Evolutionary conservation across 2,797 vertebrate species (phyloP).

Genomic region (Picus viridis): DNA sequence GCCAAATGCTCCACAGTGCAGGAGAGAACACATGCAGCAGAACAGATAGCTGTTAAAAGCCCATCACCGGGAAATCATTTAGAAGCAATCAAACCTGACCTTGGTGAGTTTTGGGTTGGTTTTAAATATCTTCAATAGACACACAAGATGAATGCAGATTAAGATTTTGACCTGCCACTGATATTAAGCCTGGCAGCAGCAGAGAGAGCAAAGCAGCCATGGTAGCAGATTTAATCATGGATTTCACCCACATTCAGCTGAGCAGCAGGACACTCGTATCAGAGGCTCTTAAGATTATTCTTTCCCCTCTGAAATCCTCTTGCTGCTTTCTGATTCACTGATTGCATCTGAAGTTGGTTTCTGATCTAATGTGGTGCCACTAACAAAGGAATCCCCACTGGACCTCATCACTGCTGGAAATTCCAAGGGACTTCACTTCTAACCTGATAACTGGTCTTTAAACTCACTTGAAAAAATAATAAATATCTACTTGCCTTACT

Average conservation of each 20-base stretch:
- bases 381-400: not conserved
- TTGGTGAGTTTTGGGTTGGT: not conserved
- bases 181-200: not conserved
- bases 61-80: not conserved
- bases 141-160: not conserved
- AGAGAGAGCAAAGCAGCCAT: not conserved
- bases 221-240: slow-evolving; percentile 1
- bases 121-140: not conserved
- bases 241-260: not conserved
- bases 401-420: not conserved
- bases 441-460: not conserved
- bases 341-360: not conserved
- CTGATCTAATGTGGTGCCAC: not conserved
- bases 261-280: not conserved
- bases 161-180: not conserved
- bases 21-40: not conserved
- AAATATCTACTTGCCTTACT: not conserved
- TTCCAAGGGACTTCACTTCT: not conserved
- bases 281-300: slow-evolving; percentile 1
- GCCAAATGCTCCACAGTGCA: not conserved
- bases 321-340: slow-evolving; percentile 21
- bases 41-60: not conserved
- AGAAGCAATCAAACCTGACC: not conserved
- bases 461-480: not conserved
- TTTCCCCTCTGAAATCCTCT: not conserved